Base-by-base conservation (phyloP, 2,113 vertebrate genomes). In the Neoarius graeffei region DNA sequence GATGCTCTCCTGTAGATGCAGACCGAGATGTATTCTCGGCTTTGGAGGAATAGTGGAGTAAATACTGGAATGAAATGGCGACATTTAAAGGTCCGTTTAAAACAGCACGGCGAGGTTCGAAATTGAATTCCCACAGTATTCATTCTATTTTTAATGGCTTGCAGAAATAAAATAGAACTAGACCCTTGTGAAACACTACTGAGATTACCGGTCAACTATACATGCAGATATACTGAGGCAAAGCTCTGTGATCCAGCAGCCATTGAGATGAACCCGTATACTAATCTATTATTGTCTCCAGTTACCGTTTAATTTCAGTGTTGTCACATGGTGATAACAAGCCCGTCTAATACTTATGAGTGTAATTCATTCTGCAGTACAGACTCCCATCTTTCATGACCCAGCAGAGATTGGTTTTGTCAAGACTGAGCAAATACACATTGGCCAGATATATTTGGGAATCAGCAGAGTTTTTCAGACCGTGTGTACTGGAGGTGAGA, bases 301-400 rank as follows among this genome's bases (percentile, higher is more conserved):
- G 23, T 54, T 83, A 48, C 42, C 35, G 67, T 83, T 66, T 25
- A 62, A 83, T 64, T 50, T 64, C 42, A 15, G 17, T 9, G 60
- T 66, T 66, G 35, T 52, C 60, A 25, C 48, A 52, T 66, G 60
- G 15, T 27, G 81, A 66, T 67, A 83, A 50, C 11, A 17, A 67
- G 82, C 25, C 62, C 2, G 50, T 66, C 35, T 77, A 52, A 74
- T 74, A 48, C 71, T 48, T 74, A 76, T 13, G 42, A 67, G 6
- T 52, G 62, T 48, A 25, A 66, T 83, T 48, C 81, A 59, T 85
- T 67, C 42, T 67, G 62, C 30, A 84, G 83, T 30, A 20, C 64
- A 66, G 42, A 67, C 81, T 17, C 35, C 42, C 81, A 84, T 27
- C n/a, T 20, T 84, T 56, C 66, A 56, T 30, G 30, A n/a, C 23